Conservation (phyloP, 2,888 invertebrate genomes). For the Nemoura dubitans region DNA sequence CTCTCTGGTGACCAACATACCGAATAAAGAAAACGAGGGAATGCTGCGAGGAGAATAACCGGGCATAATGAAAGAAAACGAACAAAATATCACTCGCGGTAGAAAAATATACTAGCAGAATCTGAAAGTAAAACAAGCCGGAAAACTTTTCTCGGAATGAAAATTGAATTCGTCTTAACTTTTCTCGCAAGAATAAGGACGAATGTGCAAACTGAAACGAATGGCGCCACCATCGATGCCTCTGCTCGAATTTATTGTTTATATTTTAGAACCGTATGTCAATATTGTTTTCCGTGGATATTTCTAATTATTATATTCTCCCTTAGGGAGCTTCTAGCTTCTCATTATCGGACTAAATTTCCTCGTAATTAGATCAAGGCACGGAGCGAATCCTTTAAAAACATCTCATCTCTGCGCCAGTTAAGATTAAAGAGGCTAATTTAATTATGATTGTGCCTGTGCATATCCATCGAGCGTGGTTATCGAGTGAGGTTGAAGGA, state of each 20-base stretch:
- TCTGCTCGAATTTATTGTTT: slow-evolving; percentile 21
- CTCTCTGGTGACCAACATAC: slow-evolving; percentile 36
- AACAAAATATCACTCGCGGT: slow-evolving; percentile 35
- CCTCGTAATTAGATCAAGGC: slow-evolving; percentile 35
- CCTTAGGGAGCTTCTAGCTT: slow-evolving; percentile 23
- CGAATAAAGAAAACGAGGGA: slow-evolving; percentile 37
- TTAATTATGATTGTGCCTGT: slow-evolving; percentile 31
- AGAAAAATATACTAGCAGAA: slow-evolving; percentile 38
- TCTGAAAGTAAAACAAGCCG: slow-evolving; percentile 35
- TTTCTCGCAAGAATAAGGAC: neutral
- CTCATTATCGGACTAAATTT: slow-evolving; percentile 38
- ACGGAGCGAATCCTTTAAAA: slow-evolving; percentile 26
- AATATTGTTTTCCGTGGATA: slow-evolving; percentile 19
- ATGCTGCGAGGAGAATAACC: slow-evolving; percentile 16
- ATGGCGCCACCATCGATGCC: neutral
- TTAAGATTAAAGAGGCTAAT: slow-evolving; percentile 35
- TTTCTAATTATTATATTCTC: slow-evolving; percentile 21
- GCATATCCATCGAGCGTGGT: slow-evolving; percentile 19
- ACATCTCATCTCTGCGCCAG: slow-evolving; percentile 29
- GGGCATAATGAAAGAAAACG: slow-evolving; percentile 41
- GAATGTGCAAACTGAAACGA: slow-evolving; percentile 9
- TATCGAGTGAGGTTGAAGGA: slow-evolving; percentile 25
- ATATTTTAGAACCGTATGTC: slow-evolving; percentile 21
- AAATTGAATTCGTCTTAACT: slow-evolving; percentile 34
- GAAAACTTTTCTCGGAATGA: slow-evolving; percentile 35